phyloP scores from a whole-genome alignment of 2,113 vertebrate species.

The Clupea harengus region DNA sequence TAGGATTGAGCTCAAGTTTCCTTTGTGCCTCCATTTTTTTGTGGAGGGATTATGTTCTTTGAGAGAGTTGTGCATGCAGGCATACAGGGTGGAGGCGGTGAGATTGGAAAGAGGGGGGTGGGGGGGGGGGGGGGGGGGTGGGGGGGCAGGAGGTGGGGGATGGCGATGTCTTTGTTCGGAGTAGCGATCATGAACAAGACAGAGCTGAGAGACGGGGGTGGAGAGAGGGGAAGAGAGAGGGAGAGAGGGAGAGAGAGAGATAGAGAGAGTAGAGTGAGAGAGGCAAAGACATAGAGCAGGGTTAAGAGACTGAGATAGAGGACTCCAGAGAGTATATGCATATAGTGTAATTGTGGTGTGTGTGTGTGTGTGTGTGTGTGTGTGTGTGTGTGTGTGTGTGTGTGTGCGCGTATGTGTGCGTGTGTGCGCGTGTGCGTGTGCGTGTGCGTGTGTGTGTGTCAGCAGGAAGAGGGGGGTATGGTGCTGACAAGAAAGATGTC shows the following conservation, averaged over 20 bases:
- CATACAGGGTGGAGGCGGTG: constrained; percentile 70
- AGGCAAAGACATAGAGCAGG: constrained; percentile 30
- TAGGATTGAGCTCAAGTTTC: constrained; percentile 80
- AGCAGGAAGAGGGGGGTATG: neutral
- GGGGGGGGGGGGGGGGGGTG: constrained; percentile 28
- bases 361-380: neutral
- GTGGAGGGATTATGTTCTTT: constrained; percentile 79
- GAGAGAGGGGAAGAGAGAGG: neutral
- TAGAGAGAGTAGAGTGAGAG: constrained; percentile 33
- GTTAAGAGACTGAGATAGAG: constrained; percentile 6
- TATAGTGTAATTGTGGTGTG: neutral
- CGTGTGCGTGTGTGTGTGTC: neutral
- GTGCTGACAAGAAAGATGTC: constrained; percentile 60
- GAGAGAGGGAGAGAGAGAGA: constrained; percentile 23
- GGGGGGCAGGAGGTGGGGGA: constrained; percentile 25
- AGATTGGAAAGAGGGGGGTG: constrained; percentile 35
- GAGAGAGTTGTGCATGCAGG: constrained; percentile 73
- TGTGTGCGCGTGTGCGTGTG: neutral
- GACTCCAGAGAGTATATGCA: neutral
- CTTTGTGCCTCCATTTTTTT: constrained; percentile 76
- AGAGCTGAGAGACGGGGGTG: constrained; percentile 53
- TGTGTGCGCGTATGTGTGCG: neutral
- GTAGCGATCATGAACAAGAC: constrained; percentile 66
- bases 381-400: neutral
- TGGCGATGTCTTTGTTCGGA: constrained; percentile 69